Base-by-base conservation (phyloP, 2,797 vertebrate genomes). In the Phaenicophaeus curvirostris region DNA sequence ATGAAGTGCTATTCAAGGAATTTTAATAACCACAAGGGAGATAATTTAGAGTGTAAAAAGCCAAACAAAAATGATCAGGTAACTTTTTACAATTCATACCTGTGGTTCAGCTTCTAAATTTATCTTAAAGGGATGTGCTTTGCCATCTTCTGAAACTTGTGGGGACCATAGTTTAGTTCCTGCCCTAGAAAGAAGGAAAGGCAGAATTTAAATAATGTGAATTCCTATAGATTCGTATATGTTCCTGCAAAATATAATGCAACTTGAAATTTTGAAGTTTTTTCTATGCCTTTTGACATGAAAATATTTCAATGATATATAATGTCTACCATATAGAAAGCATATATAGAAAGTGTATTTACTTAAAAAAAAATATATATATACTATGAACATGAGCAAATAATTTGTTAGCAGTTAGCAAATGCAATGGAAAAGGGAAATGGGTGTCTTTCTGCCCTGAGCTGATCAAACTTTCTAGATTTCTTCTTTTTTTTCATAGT, bases 131-230 rank as follows among this genome's bases (percentile, higher is more conserved):
- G 98, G 99, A 95, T 98, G 98, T 71, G 97, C 93, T 97, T 91
- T 98, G 10, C 98, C 98, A 9, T 98, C 98, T 96, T 99, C 98
- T 75, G 97, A 92, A 25, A 99, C 96, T 83, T 98, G 98, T 21
- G 99, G 99, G 19, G 99, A 98, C 99, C 99, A 99, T 80, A 99
- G 96, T 93, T 96, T 99, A 35, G 98, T 97, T 96, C 99, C 98
- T 65, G 98, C 97, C 97, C 99, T 99, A 96, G 18, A 96, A 95
- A 80, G 33, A 68, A 67, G 66, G n/a, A 15, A 42, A 68, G 37
- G 19, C 10, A 61, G 57, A 73, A 67, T 76, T 54, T 61, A 71
- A 69, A 73, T 42, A 19, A 28, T 23, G 57, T 53, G 2, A 77
- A 35, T 87, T 88, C 57, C 18, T 46, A 13, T 8, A 25, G 24